These are phyloP conservation scores for Galerucella pusilla DNA, from an alignment of 2,888 invertebrate genomes.

Conservation along the genomic window DNA sequence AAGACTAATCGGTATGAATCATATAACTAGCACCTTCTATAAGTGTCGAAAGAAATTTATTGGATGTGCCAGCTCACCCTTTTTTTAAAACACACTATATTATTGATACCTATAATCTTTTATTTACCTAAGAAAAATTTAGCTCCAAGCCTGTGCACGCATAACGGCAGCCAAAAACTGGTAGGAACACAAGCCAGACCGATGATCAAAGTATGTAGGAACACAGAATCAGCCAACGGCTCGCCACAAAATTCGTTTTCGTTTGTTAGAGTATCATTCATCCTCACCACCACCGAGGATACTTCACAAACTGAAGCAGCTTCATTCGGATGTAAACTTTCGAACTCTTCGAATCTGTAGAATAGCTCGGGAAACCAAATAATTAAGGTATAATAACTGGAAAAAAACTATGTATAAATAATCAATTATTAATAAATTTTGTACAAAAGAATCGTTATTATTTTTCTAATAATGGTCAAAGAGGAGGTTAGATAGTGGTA, in stretches of 20 bases:
- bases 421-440: no score
- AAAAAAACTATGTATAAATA: slow-evolving; percentile 45
- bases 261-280: slow-evolving; percentile 54
- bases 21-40: no score
- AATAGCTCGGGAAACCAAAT: slow-evolving; percentile 93
- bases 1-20: no score
- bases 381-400: slow-evolving; percentile 90
- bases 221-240: slow-evolving; percentile 75
- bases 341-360: slow-evolving; percentile 83
- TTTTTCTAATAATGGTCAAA: no score
- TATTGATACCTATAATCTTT: no score
- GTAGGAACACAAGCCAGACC: slow-evolving; percentile 85
- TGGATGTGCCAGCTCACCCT: no score
- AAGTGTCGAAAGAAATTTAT: no score
- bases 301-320: slow-evolving; percentile 83
- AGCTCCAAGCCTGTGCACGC: slow-evolving; percentile 82
- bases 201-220: slow-evolving; percentile 81
- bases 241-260: slow-evolving; percentile 72
- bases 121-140: slow-evolving; percentile 84
- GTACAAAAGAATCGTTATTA: no score
- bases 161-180: slow-evolving; percentile 81
- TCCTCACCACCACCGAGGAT: slow-evolving; percentile 72
- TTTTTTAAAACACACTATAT: no score
- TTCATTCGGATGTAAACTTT: slow-evolving; percentile 73
- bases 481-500: no score